A percentile compares a stretch with the other conserved stretches of the same genome.
Conservation (phyloP, 2,888 invertebrate species). For the Phortica okadai region DNA sequence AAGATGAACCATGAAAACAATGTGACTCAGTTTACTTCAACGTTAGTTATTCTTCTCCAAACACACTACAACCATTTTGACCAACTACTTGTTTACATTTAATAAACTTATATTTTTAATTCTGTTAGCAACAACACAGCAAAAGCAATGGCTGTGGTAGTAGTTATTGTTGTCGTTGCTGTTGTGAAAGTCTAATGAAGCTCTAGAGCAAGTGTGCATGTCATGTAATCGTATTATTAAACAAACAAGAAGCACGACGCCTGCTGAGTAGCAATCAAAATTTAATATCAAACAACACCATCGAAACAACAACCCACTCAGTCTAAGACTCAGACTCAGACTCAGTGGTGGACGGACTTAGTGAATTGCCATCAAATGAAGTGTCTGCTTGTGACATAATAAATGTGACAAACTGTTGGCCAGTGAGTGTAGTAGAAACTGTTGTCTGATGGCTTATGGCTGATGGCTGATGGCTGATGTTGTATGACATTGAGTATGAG, state of each 20-base stretch:
- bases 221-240: slow-evolving; percentile 41
- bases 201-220: background rate
- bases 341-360: background rate
- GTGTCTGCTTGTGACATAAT: background rate
- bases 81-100: slow-evolving; percentile 7
- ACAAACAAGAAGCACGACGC: slow-evolving; percentile 43
- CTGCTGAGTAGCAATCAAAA: background rate
- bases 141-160: background rate
- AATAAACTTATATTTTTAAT: slow-evolving; percentile 11
- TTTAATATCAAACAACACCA: slow-evolving; percentile 7
- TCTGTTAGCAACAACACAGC: background rate
- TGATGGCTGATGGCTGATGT: background rate
- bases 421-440: background rate
- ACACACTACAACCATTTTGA: background rate
- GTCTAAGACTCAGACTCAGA: background rate
- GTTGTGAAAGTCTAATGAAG: background rate
- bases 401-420: background rate
- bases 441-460: background rate
- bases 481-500: background rate
- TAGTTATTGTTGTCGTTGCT: background rate
- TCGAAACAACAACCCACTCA: background rate
- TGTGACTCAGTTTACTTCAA: background rate
- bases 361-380: background rate
- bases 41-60: background rate
- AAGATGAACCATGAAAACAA: background rate